These are phyloP conservation scores for Ophioderma brevispina DNA, from an alignment of 35 echinoderm and acorn worm species.

Conservation along the genomic window DNA sequence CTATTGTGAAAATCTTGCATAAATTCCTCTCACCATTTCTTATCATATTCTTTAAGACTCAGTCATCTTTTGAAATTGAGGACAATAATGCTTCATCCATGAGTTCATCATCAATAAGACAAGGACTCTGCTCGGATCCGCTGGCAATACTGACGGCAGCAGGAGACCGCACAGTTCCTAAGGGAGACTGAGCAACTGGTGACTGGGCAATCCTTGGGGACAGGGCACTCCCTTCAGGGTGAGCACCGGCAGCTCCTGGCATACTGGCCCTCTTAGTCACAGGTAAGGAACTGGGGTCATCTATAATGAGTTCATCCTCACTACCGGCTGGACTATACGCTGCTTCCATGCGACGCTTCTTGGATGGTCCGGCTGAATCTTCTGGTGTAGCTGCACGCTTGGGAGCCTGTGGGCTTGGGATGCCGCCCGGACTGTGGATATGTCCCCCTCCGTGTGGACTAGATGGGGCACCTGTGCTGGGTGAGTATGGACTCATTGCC, in stretches of 20 bases:
- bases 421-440: slow-evolving; percentile 66
- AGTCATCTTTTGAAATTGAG: slow-evolving; percentile 29
- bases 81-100: slow-evolving; percentile 92
- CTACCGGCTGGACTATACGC: slow-evolving; percentile 62
- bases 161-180: slow-evolving; percentile 67
- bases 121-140: slow-evolving; percentile 63
- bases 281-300: slow-evolving; percentile 63
- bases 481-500: slow-evolving; percentile 49
- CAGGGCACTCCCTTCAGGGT: slow-evolving; percentile 35
- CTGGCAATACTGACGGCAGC: slow-evolving; percentile 18
- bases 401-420: slow-evolving; percentile 59
- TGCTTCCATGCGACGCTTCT: slow-evolving; percentile 40
- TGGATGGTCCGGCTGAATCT: slow-evolving; percentile 20
- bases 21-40: too few relatives aligned
- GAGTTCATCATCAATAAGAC: slow-evolving; percentile 91
- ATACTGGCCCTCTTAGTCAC: slow-evolving; percentile 22
- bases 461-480: slow-evolving; percentile 20
- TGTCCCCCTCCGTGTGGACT: slow-evolving; percentile 28
- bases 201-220: slow-evolving; percentile 52
- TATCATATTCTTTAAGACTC: too few relatives aligned
- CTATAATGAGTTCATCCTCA: slow-evolving; percentile 79
- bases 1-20: too few relatives aligned
- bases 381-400: slow-evolving; percentile 81
- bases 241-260: not conserved
- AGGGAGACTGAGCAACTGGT: slow-evolving; percentile 72